Evolutionary conservation across 2,113 vertebrate species (phyloP).

Genomic region (Dolichallabes microphthalmus): DNA sequence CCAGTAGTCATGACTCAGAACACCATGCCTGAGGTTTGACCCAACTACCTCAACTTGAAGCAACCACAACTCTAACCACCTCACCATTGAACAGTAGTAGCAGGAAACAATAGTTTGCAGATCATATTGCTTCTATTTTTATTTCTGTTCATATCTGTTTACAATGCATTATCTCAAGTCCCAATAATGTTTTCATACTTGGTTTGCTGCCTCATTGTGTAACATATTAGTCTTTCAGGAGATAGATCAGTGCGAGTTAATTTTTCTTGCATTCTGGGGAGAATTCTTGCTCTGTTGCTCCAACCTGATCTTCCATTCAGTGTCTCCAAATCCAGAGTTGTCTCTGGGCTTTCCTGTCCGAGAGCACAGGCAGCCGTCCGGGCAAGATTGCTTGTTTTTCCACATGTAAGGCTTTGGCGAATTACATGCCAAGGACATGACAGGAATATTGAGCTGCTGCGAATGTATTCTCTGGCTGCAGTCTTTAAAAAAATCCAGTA

Average conservation of each 20-base stretch:
- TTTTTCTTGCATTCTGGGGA: slow-evolving; percentile 39
- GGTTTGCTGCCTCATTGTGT: background rate
- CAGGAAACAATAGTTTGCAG: too few species aligned
- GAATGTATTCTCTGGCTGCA: slow-evolving; percentile 20
- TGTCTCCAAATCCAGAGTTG: slow-evolving; percentile 8
- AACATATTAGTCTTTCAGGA: background rate
- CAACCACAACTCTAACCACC: too few species aligned
- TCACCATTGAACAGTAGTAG: too few species aligned
- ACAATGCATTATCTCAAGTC: background rate
- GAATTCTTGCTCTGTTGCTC: background rate
- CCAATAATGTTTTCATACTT: background rate
- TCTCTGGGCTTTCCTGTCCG: slow-evolving; percentile 43
- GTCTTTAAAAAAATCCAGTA: background rate
- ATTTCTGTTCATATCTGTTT: background rate
- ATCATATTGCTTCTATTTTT: background rate
- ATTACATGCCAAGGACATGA: slow-evolving; percentile 50
- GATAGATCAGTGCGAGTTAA: background rate
- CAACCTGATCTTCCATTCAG: background rate
- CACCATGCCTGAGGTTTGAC: too few species aligned
- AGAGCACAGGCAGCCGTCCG: slow-evolving; percentile 16
- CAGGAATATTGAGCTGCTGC: slow-evolving; percentile 40
- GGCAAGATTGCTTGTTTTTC: slow-evolving; percentile 45
- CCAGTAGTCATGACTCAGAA: too few species aligned
- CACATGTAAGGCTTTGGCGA: slow-evolving; percentile 53
- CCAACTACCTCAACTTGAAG: too few species aligned